phyloP scores from a whole-genome alignment of 2,888 invertebrate species.

The Odontothrips loti region DNA sequence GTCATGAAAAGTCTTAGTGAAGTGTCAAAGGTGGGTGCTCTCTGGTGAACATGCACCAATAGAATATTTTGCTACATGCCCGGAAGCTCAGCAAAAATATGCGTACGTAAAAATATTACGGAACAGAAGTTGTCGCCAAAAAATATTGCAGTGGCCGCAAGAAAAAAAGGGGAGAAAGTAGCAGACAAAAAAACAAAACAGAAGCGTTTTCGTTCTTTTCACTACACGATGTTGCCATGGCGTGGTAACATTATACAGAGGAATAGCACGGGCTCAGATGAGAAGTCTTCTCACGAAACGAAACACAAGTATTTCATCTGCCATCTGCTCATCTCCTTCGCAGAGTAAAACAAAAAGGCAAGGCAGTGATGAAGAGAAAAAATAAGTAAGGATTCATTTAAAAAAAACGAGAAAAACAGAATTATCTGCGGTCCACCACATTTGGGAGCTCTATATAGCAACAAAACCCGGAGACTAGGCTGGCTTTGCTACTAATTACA shows the following conservation, averaged over 20 bases:
- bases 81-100: constrained; percentile 16
- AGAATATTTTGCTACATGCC: not conserved
- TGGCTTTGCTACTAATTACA: not conserved
- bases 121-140: not conserved
- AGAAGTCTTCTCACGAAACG: not conserved
- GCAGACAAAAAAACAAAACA: too few relatives aligned
- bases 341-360: constrained; percentile 24
- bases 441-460: not conserved
- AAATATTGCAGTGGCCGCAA: constrained; percentile 16
- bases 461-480: not conserved
- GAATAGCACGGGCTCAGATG: too few relatives aligned
- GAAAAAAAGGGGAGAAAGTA: not conserved
- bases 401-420: not conserved
- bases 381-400: not conserved
- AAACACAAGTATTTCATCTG: not conserved
- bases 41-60: not conserved
- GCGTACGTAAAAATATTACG: not conserved
- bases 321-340: not conserved
- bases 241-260: too few relatives aligned
- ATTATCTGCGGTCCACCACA: not conserved
- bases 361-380: not conserved
- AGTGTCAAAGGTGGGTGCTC: not conserved
- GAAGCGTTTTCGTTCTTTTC: too few relatives aligned
- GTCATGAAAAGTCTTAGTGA: not conserved
- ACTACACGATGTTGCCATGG: too few relatives aligned